These are phyloP conservation scores for Nothocercus nigrocapillus DNA, from an alignment of 2,113 vertebrate species.

Conservation along the genomic window DNA sequence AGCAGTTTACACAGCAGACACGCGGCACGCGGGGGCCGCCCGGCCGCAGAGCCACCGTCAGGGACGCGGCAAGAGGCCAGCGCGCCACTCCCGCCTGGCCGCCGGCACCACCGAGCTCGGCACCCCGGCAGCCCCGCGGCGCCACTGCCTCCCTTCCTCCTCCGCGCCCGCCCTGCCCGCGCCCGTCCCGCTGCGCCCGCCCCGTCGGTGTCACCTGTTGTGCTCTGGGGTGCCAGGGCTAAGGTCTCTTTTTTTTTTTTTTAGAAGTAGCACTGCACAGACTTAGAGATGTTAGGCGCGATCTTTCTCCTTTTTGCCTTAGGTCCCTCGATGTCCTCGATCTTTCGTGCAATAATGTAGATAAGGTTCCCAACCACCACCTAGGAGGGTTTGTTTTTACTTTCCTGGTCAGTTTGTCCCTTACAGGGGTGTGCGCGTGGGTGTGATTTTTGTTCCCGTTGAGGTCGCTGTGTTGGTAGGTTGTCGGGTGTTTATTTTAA, in stretches of 20 bases:
- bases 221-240: background rate
- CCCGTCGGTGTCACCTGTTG: background rate
- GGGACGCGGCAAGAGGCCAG: too few species aligned
- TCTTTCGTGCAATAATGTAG: conserved; percentile 83
- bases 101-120: background rate
- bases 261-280: conserved; percentile 72
- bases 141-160: background rate
- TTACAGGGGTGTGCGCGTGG: background rate
- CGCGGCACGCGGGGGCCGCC: background rate
- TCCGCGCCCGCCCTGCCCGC: background rate
- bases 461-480: conserved; percentile 62
- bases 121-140: background rate
- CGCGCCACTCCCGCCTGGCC: too few species aligned
- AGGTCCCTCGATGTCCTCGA: conserved; percentile 76
- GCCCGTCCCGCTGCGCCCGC: background rate
- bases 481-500: conserved; percentile 63
- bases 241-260: background rate
- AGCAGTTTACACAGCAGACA: conserved; percentile 64
- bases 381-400: conserved; percentile 36
- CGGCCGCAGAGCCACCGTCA: background rate
- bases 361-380: conserved; percentile 53
- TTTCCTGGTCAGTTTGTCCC: background rate
- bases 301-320: conserved; percentile 80
- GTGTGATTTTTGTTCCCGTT: conserved; percentile 43
- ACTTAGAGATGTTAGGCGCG: conserved; percentile 65